These are phyloP conservation scores for Dicentrarchus labrax DNA, from an alignment of 2,113 vertebrate genomes.

Conservation along the genomic window DNA sequence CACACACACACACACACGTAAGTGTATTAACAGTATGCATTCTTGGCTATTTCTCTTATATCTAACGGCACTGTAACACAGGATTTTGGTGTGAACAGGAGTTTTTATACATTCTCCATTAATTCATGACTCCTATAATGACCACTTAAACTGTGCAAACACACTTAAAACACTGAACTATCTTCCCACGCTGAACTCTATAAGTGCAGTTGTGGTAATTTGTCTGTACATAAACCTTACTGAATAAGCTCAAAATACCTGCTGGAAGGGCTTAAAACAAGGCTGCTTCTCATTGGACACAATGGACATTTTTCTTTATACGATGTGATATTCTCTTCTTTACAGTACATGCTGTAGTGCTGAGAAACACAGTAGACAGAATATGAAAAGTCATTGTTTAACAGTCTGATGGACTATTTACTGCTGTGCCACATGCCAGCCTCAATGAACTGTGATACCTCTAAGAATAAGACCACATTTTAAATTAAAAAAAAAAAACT, in stretches of 20 bases:
- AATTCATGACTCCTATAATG: slow-evolving; percentile 10
- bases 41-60: background rate
- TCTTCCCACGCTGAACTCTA: background rate
- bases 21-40: too few species aligned
- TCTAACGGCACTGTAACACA: background rate
- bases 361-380: background rate
- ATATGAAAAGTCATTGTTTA: slow-evolving; percentile 1
- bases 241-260: background rate
- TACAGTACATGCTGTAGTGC: too few species aligned
- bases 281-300: background rate
- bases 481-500: background rate
- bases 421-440: slow-evolving; percentile 1
- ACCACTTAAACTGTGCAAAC: background rate
- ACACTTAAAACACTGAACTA: background rate
- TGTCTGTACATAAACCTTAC: background rate
- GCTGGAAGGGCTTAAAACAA: background rate
- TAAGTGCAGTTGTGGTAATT: background rate
- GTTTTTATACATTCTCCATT: background rate
- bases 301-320: background rate
- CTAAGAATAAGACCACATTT: background rate
- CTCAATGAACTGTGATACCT: slow-evolving; percentile 3
- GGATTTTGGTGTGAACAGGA: background rate
- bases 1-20: background rate
- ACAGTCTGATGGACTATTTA: slow-evolving; percentile 19
- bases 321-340: background rate